Percentiles rank a stretch among this genome's conserved stretches.
Conservation (phyloP, 2,888 invertebrate species). For the Sericinus montela region DNA sequence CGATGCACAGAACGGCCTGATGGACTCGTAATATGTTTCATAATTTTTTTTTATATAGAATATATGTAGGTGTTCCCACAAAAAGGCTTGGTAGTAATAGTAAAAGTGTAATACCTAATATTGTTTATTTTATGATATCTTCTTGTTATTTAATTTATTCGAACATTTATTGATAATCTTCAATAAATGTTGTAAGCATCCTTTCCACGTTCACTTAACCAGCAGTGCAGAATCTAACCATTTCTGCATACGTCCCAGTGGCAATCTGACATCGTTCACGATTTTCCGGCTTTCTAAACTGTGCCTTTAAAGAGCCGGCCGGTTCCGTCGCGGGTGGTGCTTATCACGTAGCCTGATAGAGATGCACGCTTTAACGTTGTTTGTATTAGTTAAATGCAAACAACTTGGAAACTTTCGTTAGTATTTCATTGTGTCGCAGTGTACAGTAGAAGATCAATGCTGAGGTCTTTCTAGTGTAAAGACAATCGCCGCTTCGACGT, state of each 20-base stretch:
- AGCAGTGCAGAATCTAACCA: conserved; percentile 8
- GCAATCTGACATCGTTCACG: conserved; percentile 58
- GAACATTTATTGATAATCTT: no score
- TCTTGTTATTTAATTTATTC: no score
- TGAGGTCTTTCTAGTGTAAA: no score
- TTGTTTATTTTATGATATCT: no score
- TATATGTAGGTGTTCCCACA: no score
- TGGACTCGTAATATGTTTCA: no score
- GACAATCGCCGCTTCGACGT: no score
- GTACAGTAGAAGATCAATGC: no score
- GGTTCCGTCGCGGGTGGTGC: conserved; percentile 9
- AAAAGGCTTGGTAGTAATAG: no score
- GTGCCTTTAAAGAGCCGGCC: conserved; percentile 42
- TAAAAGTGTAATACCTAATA: no score
- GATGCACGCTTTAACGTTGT: conserved; percentile 7
- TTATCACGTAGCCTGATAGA: conserved; percentile 10
- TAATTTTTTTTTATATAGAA: no score
- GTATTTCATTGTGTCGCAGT: background rate
- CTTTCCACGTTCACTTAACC: conserved; percentile 10
- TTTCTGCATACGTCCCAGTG: conserved; percentile 38
- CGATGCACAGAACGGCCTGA: no score
- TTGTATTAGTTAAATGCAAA: conserved; percentile 7
- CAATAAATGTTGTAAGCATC: background rate
- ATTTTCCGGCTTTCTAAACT: conserved; percentile 60
- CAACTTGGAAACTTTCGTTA: background rate